Evolutionary conservation across 1,140 invertebrate genomes (phyloP).

Genomic region (Rhopalosiphum padi): DNA sequence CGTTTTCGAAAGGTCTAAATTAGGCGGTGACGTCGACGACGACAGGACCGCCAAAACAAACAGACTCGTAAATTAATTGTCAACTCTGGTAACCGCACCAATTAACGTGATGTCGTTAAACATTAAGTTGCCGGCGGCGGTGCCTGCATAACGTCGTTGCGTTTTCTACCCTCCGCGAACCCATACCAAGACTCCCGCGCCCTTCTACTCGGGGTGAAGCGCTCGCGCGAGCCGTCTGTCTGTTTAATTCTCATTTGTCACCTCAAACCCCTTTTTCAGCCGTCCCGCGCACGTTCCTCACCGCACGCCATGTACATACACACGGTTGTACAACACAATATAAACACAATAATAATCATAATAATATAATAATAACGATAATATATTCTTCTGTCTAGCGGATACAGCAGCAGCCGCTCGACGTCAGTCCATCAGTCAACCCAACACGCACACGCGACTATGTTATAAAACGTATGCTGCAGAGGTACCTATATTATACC

Average conservation of each 20-base stretch:
- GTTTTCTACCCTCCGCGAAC: neutral
- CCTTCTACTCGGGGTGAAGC: neutral
- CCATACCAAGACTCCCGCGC: neutral
- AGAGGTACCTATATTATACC: neutral
- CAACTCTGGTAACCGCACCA: conserved; percentile 55
- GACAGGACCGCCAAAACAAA: conserved; percentile 46
- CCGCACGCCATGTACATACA: neutral
- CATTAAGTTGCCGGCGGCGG: conserved; percentile 42
- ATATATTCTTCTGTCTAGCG: neutral
- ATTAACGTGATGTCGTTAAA: conserved; percentile 58
- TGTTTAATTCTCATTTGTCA: conserved; percentile 52
- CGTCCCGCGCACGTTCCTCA: conserved; percentile 27
- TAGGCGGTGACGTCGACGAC: neutral
- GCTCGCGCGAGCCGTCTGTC: conserved; percentile 12
- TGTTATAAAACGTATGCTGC: neutral
- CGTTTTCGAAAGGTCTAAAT: conserved; percentile 25
- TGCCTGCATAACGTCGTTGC: neutral
- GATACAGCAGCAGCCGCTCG: neutral
- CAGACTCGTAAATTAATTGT: conserved; percentile 56
- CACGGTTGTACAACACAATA: neutral
- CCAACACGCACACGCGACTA: neutral
- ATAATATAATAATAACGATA: neutral
- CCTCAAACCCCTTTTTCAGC: conserved; percentile 36
- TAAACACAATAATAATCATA: neutral
- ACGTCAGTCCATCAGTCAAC: conserved; percentile 42